Conservation (phyloP, 2,888 invertebrate genomes). For the Germaria angustata region DNA sequence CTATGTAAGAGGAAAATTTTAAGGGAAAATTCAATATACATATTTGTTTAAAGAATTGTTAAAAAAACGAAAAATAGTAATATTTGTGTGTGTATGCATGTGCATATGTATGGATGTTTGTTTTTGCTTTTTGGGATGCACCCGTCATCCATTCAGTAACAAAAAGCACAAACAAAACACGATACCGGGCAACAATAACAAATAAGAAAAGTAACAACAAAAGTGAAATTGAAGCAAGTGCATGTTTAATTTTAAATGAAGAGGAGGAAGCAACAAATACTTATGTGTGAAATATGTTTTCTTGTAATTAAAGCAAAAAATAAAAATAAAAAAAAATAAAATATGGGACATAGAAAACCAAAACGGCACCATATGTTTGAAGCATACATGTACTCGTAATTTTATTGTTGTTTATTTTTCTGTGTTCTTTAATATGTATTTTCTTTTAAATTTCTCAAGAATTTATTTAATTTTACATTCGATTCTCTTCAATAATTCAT, state of each 20-base stretch:
- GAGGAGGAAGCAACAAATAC: constrained; percentile 30
- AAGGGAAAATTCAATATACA: constrained; percentile 59
- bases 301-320: too few relatives aligned
- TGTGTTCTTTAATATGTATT: too few relatives aligned
- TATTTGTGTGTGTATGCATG: constrained; percentile 23
- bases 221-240: constrained; percentile 22
- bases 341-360: neutral
- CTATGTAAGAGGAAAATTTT: neutral
- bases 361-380: constrained; percentile 15
- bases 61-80: constrained; percentile 30
- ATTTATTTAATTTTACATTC: neutral
- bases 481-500: neutral
- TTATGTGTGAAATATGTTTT: constrained; percentile 9
- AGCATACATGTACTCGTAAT: neutral
- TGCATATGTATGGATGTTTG: neutral
- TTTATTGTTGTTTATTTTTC: neutral
- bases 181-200: constrained; percentile 56
- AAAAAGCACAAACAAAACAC: constrained; percentile 35
- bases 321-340: neutral
- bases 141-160: neutral
- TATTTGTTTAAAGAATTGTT: neutral
- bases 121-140: neutral
- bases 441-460: neutral
- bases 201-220: constrained; percentile 33
- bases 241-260: constrained; percentile 24